Base-by-base conservation (phyloP, 2,797 vertebrate species). In the Sparus aurata region DNA sequence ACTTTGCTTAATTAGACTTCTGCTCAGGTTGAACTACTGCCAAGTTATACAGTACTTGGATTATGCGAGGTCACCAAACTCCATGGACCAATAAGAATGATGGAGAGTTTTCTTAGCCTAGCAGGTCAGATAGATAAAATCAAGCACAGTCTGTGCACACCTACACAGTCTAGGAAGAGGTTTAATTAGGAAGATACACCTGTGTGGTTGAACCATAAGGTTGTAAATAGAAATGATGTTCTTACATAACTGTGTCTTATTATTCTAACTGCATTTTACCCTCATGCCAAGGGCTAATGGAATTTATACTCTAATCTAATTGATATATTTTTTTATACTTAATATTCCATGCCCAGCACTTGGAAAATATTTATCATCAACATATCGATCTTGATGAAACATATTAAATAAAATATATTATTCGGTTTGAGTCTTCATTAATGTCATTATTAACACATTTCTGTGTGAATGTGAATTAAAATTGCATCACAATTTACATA, bases 161-260 rank as follows among this genome's bases (percentile, higher is more conserved):
- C 52, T 53, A 64, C 52, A 17, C 77, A 34, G 27, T 20, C 25
- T 20, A 22, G 30, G 22, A 67, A n/a, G 18, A 55, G 22, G 43
- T 62, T 27, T 79, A 50, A 74, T 69, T 62, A 45, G 30, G n/a
- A 23, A 43, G 38, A 34, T 13, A 46, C 55, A 61, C 63, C 49
- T 41, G 49, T 23, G 46, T 52, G 41, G 53, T 11, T 52, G 53
- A 22, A 68, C 49, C 45, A 55, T 3, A 16, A 23, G 6, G 47
- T 2, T n/a, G 5, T 4, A 38, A 55, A 52, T 52, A 65, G 16
- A 52, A 20, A 30, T 23, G 22, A 30, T 64, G 12, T 16, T 57
- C 66, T 41, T 50, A 30, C 47, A 13, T 27, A 75, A 43, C 34
- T 12, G 16, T 38, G 27, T 5, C 22, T 55, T 13, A 16, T 46